Evolutionary conservation across 2,888 invertebrate species (phyloP).

Genomic region (Exocentrus adspersus): DNA sequence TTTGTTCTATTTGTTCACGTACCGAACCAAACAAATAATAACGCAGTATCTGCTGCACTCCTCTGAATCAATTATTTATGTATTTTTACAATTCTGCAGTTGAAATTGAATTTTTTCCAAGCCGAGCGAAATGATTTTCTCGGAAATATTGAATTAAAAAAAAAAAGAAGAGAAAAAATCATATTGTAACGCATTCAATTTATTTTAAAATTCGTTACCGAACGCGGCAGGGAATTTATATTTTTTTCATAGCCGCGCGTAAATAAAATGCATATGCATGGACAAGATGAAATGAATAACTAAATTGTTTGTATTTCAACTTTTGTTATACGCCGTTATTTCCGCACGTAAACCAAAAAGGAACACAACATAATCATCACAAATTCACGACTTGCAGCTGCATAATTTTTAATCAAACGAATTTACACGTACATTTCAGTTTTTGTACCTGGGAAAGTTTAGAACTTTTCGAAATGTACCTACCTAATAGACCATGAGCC

Average conservation of each 20-base stretch:
- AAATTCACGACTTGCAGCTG: background rate
- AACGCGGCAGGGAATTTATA: slow-evolving; percentile 31
- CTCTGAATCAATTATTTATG: slow-evolving; percentile 45
- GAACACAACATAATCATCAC: slow-evolving; percentile 16
- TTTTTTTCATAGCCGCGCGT: slow-evolving; percentile 20
- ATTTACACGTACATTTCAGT: slow-evolving; percentile 1
- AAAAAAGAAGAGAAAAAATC: slow-evolving; percentile 17
- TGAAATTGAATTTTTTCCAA: slow-evolving; percentile 55
- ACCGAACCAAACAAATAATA: slow-evolving; percentile 42
- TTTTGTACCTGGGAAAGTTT: background rate
- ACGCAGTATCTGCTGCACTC: slow-evolving; percentile 46
- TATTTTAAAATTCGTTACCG: slow-evolving; percentile 44
- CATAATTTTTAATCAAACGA: background rate
- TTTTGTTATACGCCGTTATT: slow-evolving; percentile 20
- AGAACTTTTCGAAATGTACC: no score
- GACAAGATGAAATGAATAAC: slow-evolving; percentile 19
- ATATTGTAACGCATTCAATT: slow-evolving; percentile 37
- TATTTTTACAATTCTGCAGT: slow-evolving; percentile 54
- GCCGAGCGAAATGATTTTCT: slow-evolving; percentile 43
- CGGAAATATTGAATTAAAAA: slow-evolving; percentile 39
- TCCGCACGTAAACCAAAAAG: slow-evolving; percentile 17
- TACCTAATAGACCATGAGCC: no score
- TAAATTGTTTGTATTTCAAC: slow-evolving; percentile 20
- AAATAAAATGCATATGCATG: slow-evolving; percentile 18
- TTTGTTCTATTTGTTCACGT: slow-evolving; percentile 42